Conservation (phyloP, 2,888 invertebrate species). For the Pseudeuparius sepicola region DNA sequence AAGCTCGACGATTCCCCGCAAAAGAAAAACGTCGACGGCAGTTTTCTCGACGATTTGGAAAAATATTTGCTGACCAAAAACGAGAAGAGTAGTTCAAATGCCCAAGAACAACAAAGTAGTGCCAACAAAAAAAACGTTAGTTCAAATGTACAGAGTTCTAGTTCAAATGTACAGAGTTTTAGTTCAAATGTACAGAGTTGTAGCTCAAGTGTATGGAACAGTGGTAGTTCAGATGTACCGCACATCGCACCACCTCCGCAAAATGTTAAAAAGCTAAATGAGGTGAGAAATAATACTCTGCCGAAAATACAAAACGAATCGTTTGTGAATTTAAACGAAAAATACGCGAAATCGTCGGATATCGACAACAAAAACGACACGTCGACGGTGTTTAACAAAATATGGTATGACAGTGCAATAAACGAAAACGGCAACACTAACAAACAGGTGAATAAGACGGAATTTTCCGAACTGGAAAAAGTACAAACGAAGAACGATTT, state of each 20-base stretch:
- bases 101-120: no score
- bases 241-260: slow-evolving; percentile 6
- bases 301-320: slow-evolving; percentile 36
- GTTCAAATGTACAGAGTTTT: no score
- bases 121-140: no score
- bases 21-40: slow-evolving; percentile 33
- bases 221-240: slow-evolving; percentile 10
- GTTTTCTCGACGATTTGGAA: slow-evolving; percentile 55
- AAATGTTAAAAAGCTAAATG: slow-evolving; percentile 2
- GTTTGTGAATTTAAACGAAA: slow-evolving; percentile 23
- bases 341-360: slow-evolving; percentile 21
- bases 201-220: no score
- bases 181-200: no score
- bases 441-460: not conserved
- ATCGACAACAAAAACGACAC: slow-evolving; percentile 31
- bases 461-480: slow-evolving; percentile 9
- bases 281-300: slow-evolving; percentile 23
- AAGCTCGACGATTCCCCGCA: slow-evolving; percentile 22
- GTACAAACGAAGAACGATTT: slow-evolving; percentile 19
- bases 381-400: slow-evolving; percentile 39
- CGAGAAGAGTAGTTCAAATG: no score
- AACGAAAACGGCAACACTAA: slow-evolving; percentile 20
- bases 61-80: slow-evolving; percentile 43
- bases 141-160: no score
- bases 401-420: slow-evolving; percentile 40